Evolutionary conservation across 2,888 invertebrate species (phyloP), one percentile per base, ranked within the genome.

Genomic region (Drosophila ezoana): DNA sequence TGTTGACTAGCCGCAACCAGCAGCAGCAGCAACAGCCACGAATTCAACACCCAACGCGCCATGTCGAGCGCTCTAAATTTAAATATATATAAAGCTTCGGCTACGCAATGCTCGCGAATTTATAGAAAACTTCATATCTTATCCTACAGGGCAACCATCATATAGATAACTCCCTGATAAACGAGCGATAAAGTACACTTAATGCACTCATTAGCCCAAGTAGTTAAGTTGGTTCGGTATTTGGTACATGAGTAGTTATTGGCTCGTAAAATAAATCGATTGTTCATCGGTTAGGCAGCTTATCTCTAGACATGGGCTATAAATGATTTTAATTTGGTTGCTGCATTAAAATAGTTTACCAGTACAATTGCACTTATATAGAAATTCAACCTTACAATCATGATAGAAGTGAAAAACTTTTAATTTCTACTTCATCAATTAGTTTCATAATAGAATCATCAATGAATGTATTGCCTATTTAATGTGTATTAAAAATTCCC

Each of bases 91-190:
- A 47, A 65, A 54, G 40, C 37, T 47, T 14, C 9, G 9, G 28
- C 45, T 53, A 14, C 23, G 3, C 5, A 49, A n/a, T 16, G 4
- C 0, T 10, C 13, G 32, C 49, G 14, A 73, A 81, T 87, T 73
- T 85, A 85, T 79, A 23, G 65, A 33, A 47, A 60, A 13, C 9
- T 32, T 44, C 23, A 20, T 75, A 76, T 76, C 76, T 74, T 54
- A 72, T 86, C 72, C 65, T 57, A 6, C 8, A 8, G 14, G 16
- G 1, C n/a, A 43, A 38, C 23, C 18, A 20, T 23, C 40, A 66
- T 83, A 83, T 79, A 86, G 64, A 82, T 80, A 68, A 43, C 60
- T 59, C 28, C 35, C 52, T 44, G 64, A 64, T 70, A 72, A 70
- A 28, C 1, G 20, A 38, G 54, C 47, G 45, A 61, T 53, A 64